phyloP scores from a whole-genome alignment of 2,113 vertebrate genomes.

The Rhea pennata region DNA sequence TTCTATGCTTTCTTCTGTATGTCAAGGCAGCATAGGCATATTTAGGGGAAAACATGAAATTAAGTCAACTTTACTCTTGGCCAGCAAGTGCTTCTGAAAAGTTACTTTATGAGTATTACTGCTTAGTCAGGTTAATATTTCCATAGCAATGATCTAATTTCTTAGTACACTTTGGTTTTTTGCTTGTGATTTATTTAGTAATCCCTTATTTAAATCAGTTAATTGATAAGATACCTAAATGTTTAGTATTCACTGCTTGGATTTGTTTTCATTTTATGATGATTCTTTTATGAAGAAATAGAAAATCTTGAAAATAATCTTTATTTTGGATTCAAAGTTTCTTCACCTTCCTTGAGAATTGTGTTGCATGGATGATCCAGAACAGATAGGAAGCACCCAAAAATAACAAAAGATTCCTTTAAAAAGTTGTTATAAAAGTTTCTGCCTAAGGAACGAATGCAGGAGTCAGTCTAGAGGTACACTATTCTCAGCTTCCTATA shows the following conservation, averaged over 20 bases:
- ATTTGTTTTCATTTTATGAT: background rate
- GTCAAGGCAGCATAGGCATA: background rate
- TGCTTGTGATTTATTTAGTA: background rate
- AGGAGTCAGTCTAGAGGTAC: background rate
- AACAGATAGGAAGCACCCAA: background rate
- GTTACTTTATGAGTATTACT: background rate
- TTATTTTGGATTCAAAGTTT: background rate
- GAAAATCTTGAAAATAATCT: background rate
- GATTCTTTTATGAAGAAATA: background rate
- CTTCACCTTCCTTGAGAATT: background rate
- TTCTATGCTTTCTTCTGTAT: background rate
- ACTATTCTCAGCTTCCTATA: background rate
- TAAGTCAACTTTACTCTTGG: background rate
- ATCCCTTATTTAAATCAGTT: background rate
- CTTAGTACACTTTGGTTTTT: background rate
- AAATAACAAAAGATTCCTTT: background rate
- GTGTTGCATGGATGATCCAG: background rate
- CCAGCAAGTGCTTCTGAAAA: background rate
- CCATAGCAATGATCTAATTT: background rate
- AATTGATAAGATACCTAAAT: background rate
- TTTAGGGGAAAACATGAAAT: background rate
- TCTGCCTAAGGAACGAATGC: background rate
- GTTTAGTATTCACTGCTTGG: background rate
- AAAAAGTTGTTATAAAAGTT: background rate
- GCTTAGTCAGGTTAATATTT: background rate